Conservation (phyloP, 1,140 invertebrate species). For the Dendrolimus punctatus region DNA sequence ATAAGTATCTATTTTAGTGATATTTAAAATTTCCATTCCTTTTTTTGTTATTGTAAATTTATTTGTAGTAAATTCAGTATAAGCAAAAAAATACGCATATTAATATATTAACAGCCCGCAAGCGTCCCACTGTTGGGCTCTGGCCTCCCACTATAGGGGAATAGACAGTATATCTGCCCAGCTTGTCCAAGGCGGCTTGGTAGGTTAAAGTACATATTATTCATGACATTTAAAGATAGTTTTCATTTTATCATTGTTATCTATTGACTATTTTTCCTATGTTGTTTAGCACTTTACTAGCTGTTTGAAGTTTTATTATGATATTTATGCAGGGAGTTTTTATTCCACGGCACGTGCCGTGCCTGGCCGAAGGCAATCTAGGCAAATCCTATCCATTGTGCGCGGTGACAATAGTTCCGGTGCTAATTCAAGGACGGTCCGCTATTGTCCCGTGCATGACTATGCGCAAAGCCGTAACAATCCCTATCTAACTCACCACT, state of each 20-base stretch:
- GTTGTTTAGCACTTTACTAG: not conserved
- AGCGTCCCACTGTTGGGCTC: no score
- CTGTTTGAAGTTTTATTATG: not conserved
- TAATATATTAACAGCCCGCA: no score
- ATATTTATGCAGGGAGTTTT: not conserved
- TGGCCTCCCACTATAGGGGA: no score
- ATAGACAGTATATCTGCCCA: no score
- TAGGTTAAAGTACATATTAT: no score
- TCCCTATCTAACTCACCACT: conserved; percentile 23
- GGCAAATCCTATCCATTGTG: conserved; percentile 61
- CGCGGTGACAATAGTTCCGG: conserved; percentile 54
- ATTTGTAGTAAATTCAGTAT: no score
- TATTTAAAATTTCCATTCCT: no score
- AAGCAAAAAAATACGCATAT: no score
- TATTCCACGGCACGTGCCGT: conserved; percentile 9
- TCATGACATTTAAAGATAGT: no score
- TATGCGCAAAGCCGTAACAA: conserved; percentile 15
- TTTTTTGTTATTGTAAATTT: no score
- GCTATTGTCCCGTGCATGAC: conserved; percentile 40
- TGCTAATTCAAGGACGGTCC: conserved; percentile 58
- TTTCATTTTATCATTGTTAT: not conserved
- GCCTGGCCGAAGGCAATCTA: conserved; percentile 35
- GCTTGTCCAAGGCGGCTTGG: no score
- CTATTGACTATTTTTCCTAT: not conserved
- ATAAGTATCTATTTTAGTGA: no score